These are phyloP conservation scores for Thereuonema tuberculata DNA, from an alignment of 1,140 invertebrate genomes.

Conservation along the genomic window DNA sequence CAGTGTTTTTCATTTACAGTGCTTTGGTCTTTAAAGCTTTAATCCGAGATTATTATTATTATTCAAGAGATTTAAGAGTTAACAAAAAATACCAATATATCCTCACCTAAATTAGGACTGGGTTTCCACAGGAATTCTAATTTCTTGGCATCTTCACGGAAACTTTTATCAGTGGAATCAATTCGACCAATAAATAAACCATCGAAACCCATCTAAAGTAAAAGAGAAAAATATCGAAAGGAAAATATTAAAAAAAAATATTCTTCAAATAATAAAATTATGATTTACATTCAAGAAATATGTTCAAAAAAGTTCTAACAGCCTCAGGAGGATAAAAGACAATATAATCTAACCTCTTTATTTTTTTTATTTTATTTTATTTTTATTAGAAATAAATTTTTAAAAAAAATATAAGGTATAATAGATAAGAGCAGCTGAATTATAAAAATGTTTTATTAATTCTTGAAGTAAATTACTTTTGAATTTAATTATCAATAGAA, in stretches of 20 bases:
- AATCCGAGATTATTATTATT: background rate
- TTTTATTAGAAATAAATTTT: too few relatives aligned
- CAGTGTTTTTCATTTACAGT: slow-evolving; percentile 40
- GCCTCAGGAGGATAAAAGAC: too few relatives aligned
- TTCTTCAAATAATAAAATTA: too few relatives aligned
- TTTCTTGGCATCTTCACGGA: slow-evolving; percentile 43
- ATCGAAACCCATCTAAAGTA: slow-evolving; percentile 40
- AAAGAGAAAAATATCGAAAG: too few relatives aligned
- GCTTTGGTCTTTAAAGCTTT: slow-evolving; percentile 42
- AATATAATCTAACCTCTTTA: too few relatives aligned
- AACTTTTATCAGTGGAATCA: slow-evolving; percentile 68
- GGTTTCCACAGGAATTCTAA: slow-evolving; percentile 75
- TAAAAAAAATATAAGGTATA: too few relatives aligned
- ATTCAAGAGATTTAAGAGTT: background rate
- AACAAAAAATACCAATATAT: background rate
- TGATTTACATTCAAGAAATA: background rate
- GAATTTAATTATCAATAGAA: too few relatives aligned
- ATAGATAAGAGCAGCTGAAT: too few relatives aligned
- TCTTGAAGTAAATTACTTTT: too few relatives aligned
- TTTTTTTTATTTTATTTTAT: too few relatives aligned
- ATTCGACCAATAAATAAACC: slow-evolving; percentile 75
- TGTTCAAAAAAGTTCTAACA: background rate
- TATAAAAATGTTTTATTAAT: too few relatives aligned
- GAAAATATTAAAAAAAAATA: too few relatives aligned
- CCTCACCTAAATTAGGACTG: slow-evolving; percentile 31